Conservation (phyloP, 2,888 invertebrate genomes). For the Ophonus ardosiacus region DNA sequence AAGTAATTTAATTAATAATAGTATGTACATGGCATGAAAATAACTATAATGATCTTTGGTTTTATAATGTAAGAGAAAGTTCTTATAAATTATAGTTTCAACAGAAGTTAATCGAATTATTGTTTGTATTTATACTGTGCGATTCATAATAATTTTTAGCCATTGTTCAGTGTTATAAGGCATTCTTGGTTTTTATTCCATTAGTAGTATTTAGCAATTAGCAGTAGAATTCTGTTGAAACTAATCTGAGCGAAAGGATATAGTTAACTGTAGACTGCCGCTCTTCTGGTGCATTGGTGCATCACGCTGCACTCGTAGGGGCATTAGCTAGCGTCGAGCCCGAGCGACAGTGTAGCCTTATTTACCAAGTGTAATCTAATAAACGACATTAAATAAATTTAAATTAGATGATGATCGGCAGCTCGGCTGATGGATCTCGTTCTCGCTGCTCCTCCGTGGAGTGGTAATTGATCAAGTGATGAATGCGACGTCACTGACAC, state of each 20-base stretch:
- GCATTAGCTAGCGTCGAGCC: background rate
- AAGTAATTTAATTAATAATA: too few relatives aligned
- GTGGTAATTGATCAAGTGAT: constrained; percentile 63
- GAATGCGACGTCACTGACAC: constrained; percentile 61
- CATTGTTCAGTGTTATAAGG: background rate
- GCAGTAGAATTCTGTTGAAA: background rate
- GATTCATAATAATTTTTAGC: background rate
- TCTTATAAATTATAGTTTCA: background rate
- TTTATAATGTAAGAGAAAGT: too few relatives aligned
- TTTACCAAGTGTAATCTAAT: constrained; percentile 50
- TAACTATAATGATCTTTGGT: too few relatives aligned
- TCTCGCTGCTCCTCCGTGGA: constrained; percentile 26
- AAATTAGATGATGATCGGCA: constrained; percentile 58
- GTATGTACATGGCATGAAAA: too few relatives aligned
- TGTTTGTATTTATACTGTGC: background rate
- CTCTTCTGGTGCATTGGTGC: constrained; percentile 27
- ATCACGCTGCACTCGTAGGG: constrained; percentile 4
- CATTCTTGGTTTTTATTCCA: background rate
- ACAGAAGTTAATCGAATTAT: background rate
- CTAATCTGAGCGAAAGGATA: constrained; percentile 23
- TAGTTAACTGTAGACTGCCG: background rate
- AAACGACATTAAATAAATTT: constrained; percentile 59
- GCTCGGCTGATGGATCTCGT: constrained; percentile 32
- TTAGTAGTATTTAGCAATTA: background rate
- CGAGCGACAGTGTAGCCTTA: constrained; percentile 1